phyloP scores from a whole-genome alignment of 1,140 invertebrate genomes.

The Bursaphelenchus mucronatus region DNA sequence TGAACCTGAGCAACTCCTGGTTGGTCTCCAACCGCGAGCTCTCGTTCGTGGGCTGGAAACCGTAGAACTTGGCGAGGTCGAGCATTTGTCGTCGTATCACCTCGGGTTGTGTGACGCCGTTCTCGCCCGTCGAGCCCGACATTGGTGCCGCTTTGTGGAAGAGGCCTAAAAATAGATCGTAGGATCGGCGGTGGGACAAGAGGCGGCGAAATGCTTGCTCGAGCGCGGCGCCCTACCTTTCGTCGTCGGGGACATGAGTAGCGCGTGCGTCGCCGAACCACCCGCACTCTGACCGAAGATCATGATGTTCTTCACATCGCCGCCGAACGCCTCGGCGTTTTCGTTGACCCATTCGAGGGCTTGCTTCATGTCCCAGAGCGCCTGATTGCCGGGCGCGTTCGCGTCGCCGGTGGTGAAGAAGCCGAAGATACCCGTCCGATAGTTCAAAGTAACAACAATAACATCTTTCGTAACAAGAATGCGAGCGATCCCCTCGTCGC shows the following conservation, averaged over 20 bases:
- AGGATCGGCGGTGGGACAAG: too few species aligned
- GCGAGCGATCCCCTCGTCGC: slow-evolving; percentile 20
- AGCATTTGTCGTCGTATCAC: too few species aligned
- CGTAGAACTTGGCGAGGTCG: too few species aligned
- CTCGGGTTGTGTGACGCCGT: too few species aligned
- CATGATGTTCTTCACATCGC: slow-evolving; percentile 70
- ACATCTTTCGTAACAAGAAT: slow-evolving; percentile 72
- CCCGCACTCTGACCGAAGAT: slow-evolving; percentile 47
- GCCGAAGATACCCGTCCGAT: slow-evolving; percentile 78
- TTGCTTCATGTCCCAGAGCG: slow-evolving; percentile 61
- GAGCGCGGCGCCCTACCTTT: background rate
- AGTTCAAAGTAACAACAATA: slow-evolving; percentile 90
- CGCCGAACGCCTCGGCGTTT: slow-evolving; percentile 63
- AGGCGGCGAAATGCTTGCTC: background rate
- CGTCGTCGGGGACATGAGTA: background rate
- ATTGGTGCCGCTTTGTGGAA: too few species aligned
- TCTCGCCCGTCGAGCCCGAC: too few species aligned
- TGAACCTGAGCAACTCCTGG: background rate
- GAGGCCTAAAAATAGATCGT: too few species aligned
- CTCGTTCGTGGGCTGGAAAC: background rate
- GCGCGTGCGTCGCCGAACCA: slow-evolving; percentile 14
- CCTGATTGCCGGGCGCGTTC: slow-evolving; percentile 17
- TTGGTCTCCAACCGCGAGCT: slow-evolving; percentile 21
- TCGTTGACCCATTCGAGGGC: slow-evolving; percentile 38
- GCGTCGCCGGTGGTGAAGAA: slow-evolving; percentile 18